These are phyloP conservation scores for Bombus balteatus DNA, from an alignment of 1,140 invertebrate genomes.

Conservation along the genomic window DNA sequence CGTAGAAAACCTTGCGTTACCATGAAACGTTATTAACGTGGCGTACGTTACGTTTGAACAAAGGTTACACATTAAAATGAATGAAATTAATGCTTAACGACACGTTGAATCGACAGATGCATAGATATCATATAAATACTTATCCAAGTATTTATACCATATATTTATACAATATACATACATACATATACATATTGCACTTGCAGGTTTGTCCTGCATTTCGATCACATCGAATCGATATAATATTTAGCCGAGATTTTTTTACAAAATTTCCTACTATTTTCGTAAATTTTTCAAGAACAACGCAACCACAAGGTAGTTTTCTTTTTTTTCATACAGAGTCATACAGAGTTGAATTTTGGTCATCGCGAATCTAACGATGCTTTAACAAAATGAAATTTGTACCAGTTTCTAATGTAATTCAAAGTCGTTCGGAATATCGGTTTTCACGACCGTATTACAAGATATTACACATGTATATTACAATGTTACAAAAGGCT, in stretches of 20 bases:
- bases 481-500: not conserved
- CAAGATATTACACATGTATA: no score
- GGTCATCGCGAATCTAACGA: not conserved
- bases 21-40: not conserved
- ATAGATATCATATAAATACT: conserved; percentile 16
- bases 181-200: conserved; percentile 9
- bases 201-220: not conserved
- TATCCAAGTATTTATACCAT: not conserved
- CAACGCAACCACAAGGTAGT: no score
- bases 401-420: not conserved
- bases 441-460: not conserved
- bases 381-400: not conserved
- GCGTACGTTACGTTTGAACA: not conserved
- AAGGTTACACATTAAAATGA: not conserved
- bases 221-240: not conserved
- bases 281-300: no score
- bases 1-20: conserved; percentile 2
- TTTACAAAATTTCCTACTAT: no score
- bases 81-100: not conserved
- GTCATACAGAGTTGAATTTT: not conserved
- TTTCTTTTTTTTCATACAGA: no score
- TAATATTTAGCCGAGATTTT: not conserved
- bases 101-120: not conserved
- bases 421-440: not conserved
- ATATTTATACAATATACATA: not conserved